Evolutionary conservation across 2,113 vertebrate species (phyloP).

Genomic region (Terrapene triunguis): DNA sequence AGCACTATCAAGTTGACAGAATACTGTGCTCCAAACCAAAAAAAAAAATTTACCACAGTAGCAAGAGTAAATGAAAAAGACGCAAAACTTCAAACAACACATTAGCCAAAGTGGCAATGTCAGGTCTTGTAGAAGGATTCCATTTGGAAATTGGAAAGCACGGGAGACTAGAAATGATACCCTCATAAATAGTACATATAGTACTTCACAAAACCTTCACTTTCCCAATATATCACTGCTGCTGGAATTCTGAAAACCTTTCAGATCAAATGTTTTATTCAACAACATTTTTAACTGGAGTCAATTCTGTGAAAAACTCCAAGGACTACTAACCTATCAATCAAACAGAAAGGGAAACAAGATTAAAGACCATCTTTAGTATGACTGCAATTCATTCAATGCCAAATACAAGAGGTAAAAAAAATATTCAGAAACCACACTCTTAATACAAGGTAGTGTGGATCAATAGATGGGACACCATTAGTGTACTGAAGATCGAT

Average conservation of each 20-base stretch:
- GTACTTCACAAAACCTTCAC: background rate
- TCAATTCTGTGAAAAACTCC: background rate
- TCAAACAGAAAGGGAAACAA: background rate
- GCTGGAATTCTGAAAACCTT: background rate
- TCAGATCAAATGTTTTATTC: background rate
- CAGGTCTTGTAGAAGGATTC: background rate
- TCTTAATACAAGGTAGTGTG: background rate
- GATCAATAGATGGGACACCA: background rate
- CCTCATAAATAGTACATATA: rapidly evolving
- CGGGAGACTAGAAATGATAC: background rate
- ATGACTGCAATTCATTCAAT: background rate
- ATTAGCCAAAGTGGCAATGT: background rate
- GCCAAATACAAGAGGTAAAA: background rate
- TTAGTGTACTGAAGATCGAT: background rate
- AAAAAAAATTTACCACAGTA: background rate
- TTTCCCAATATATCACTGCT: background rate
- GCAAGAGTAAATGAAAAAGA: background rate
- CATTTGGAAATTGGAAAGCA: background rate
- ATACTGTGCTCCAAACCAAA: background rate
- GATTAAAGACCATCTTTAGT: background rate
- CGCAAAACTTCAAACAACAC: background rate
- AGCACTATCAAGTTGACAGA: background rate
- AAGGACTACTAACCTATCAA: background rate
- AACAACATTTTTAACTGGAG: background rate
- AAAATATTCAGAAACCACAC: background rate